Evolutionary conservation across 2,113 vertebrate species (phyloP).

Genomic region (Galeopterus variegatus): DNA sequence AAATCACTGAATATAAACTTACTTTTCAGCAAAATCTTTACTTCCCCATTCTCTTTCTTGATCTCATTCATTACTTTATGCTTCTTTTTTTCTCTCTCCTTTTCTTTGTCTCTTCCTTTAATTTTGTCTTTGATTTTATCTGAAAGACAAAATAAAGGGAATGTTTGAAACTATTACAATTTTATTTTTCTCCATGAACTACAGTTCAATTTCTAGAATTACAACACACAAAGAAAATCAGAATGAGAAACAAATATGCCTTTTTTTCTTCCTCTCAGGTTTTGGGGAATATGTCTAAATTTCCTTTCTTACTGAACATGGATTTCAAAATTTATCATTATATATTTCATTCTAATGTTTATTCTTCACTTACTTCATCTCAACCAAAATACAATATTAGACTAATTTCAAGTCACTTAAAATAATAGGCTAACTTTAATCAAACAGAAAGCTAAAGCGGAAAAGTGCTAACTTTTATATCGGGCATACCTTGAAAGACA

Average conservation of each 20-base stretch:
- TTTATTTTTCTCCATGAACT: constrained; percentile 1
- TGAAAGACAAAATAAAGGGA: constrained; percentile 85
- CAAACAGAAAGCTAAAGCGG: neutral
- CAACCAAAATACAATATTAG: constrained; percentile 39
- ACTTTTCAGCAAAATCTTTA: constrained; percentile 96
- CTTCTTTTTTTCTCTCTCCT: constrained; percentile 95
- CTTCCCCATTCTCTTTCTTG: constrained; percentile 97
- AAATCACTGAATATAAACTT: constrained; percentile 72
- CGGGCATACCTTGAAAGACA: neutral
- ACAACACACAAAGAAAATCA: neutral
- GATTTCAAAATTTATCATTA: constrained; percentile 44
- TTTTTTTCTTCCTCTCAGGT: constrained; percentile 24
- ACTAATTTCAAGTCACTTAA: constrained; percentile 58
- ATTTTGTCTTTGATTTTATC: constrained; percentile 95
- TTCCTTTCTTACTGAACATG: constrained; percentile 40
- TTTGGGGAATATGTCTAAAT: constrained; percentile 7
- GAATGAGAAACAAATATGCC: neutral
- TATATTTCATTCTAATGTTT: constrained; percentile 49
- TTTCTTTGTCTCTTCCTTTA: constrained; percentile 93
- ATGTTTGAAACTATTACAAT: constrained; percentile 48
- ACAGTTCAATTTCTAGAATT: neutral
- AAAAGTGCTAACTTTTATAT: constrained; percentile 26
- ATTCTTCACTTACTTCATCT: constrained; percentile 56
- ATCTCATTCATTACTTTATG: constrained; percentile 96
- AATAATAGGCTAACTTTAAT: neutral